Evolutionary conservation across 2,888 invertebrate species (phyloP), one percentile per base, ranked within the genome.

Genomic region (Hymenopus coronatus): DNA sequence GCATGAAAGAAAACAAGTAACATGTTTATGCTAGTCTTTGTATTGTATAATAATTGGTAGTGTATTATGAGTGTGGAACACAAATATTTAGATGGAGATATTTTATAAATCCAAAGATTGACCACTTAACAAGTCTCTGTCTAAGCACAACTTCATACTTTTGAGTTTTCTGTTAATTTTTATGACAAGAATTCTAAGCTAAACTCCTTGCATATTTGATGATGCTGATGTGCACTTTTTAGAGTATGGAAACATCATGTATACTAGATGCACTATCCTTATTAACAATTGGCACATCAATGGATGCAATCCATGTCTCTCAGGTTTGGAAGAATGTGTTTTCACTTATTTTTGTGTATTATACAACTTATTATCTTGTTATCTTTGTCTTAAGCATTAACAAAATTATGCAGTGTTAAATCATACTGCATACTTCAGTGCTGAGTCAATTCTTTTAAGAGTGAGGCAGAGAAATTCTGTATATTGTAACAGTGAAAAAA

Each of bases 71-170:
- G 83, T 87, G 88, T 88, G 88, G 88, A 86, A 88, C 33, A 84
- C 30, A 27, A 28, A 88, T 88, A 33, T 84, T 46, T 85, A 83
- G 88, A 84, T 82, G 46, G 84, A 89, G 89, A 86, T 89, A 89
- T 89, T 90, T 90, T 88, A 86, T 90, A 89, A 89, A 85, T 89
- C 90, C 90, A 90, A 90, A 90, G 90, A 90, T 90, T 87, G 83
- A 88, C 83, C 28, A 88, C 88, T 46, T 82, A 89, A 84, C 85
- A 82, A 89, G 40, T 82, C 40, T 84, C 28, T 88, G 84, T 82
- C 40, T 85, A 28, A 88, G 28, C 40, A 85, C 54, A 20, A 70
- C 54, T 70, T 70, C 25, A 25, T 70, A 15, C 54, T 40, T 70
- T 3, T 70, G 54, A 70, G 54, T 70, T 70, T 70, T 70, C 20